A percentile compares a stretch with the other conserved stretches of the same genome.
These are phyloP conservation scores for Sitobion miscanthi DNA, from an alignment of 1,140 invertebrate genomes.

Conservation along the genomic window DNA sequence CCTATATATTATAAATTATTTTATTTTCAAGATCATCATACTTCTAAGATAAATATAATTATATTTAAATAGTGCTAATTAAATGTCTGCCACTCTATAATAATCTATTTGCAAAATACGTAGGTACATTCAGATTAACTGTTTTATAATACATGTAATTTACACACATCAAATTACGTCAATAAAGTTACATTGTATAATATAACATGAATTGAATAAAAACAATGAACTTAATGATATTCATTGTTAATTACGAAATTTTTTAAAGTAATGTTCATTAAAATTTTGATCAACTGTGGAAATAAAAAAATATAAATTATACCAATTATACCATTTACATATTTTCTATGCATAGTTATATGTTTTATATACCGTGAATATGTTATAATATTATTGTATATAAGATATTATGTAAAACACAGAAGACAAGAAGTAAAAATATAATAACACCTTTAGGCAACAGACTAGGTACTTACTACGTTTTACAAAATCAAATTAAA, in stretches of 20 bases:
- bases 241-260: not conserved
- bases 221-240: not conserved
- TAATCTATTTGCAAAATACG: no score
- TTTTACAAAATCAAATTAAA: conserved; percentile 11
- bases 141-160: conserved; percentile 11
- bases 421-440: conserved; percentile 1
- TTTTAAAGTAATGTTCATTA: not conserved
- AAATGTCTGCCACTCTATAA: not conserved
- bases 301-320: conserved; percentile 20
- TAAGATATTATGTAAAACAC: conserved; percentile 21
- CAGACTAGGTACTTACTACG: not conserved
- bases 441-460: conserved; percentile 21
- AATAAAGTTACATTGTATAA: not conserved
- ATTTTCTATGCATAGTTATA: not conserved
- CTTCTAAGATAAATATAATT: not conserved
- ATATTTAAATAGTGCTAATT: conserved; percentile 1
- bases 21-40: conserved; percentile 1
- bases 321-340: not conserved
- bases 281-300: not conserved
- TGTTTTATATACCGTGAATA: not conserved
- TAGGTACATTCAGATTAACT: not conserved
- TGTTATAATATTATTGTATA: conserved; percentile 13
- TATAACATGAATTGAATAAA: not conserved
- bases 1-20: no score
- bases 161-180: not conserved